phyloP scores from a whole-genome alignment of 2,888 invertebrate genomes.

The Leucophenga montana region DNA sequence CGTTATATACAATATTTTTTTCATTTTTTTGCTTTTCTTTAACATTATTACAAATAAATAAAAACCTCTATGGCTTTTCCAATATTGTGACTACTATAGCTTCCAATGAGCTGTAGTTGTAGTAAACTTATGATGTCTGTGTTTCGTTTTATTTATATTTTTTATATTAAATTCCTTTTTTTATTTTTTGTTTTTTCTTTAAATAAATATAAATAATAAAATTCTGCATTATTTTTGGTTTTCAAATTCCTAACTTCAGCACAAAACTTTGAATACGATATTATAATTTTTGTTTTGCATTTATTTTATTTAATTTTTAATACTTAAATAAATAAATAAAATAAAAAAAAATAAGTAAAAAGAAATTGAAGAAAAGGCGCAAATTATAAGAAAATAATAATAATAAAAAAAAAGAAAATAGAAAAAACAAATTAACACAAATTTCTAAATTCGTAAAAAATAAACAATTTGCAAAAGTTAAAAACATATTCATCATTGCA shows the following conservation, averaged over 20 bases:
- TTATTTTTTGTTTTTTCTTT: constrained; percentile 35
- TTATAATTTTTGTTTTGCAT: constrained; percentile 35
- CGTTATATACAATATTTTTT: no score
- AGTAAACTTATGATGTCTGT: background rate
- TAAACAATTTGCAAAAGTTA: constrained; percentile 19
- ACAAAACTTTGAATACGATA: constrained; percentile 72
- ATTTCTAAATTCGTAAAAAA: constrained; percentile 45
- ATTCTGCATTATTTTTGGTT: constrained; percentile 9
- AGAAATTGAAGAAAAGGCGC: constrained; percentile 19
- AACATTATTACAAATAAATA: constrained; percentile 4
- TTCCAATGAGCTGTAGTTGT: no score
- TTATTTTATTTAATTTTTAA: constrained; percentile 40
- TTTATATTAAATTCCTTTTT: background rate
- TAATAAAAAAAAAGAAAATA: constrained; percentile 8
- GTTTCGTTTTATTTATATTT: background rate
- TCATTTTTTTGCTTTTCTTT: background rate
- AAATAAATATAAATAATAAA: constrained; percentile 4
- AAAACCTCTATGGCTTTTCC: background rate
- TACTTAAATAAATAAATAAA: constrained; percentile 43
- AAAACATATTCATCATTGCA: constrained; percentile 28
- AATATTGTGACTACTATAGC: no score
- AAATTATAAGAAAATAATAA: constrained; percentile 27
- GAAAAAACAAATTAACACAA: constrained; percentile 21
- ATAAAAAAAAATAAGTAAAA: constrained; percentile 24
- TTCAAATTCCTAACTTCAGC: constrained; percentile 34